These are phyloP conservation scores for Agelastica alni DNA, from an alignment of 2,888 invertebrate species.

Conservation along the genomic window DNA sequence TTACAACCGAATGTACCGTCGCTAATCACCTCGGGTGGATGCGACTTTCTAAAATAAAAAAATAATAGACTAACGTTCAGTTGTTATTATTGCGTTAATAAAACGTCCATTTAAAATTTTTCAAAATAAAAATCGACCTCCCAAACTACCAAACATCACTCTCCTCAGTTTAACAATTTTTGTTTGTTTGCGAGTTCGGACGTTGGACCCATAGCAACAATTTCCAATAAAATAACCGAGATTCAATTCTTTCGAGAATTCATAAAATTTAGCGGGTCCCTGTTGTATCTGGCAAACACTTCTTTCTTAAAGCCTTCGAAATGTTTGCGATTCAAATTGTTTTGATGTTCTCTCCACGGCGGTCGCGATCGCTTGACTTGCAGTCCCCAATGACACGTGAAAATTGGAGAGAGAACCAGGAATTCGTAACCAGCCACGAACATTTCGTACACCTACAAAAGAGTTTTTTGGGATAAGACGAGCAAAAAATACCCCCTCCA, in stretches of 20 bases:
- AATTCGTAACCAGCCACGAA: slow-evolving; percentile 87
- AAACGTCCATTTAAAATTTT: no score
- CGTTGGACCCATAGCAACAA: slow-evolving; percentile 9
- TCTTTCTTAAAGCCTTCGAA: slow-evolving; percentile 85
- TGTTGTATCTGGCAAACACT: slow-evolving; percentile 75
- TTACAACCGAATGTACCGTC: no score
- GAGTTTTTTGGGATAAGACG: no score
- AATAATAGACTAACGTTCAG: no score
- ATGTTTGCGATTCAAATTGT: slow-evolving; percentile 77
- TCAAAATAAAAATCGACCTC: no score
- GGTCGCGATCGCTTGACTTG: slow-evolving; percentile 79
- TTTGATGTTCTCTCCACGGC: slow-evolving; percentile 85
- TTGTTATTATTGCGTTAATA: no score
- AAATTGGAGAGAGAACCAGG: slow-evolving; percentile 83
- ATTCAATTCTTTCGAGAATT: slow-evolving; percentile 18
- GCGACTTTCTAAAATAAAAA: no score
- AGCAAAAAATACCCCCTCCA: no score
- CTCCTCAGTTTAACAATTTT: no score
- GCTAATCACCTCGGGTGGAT: no score
- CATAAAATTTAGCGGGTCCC: slow-evolving; percentile 66
- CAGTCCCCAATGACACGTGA: slow-evolving; percentile 89
- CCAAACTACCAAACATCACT: no score
- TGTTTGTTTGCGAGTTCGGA: no score
- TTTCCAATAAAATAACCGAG: neutral
- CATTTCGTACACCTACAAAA: slow-evolving; percentile 90